These are phyloP conservation scores for Dipodomys stephensi DNA, from an alignment of 2,113 vertebrate genomes.

Conservation along the genomic window DNA sequence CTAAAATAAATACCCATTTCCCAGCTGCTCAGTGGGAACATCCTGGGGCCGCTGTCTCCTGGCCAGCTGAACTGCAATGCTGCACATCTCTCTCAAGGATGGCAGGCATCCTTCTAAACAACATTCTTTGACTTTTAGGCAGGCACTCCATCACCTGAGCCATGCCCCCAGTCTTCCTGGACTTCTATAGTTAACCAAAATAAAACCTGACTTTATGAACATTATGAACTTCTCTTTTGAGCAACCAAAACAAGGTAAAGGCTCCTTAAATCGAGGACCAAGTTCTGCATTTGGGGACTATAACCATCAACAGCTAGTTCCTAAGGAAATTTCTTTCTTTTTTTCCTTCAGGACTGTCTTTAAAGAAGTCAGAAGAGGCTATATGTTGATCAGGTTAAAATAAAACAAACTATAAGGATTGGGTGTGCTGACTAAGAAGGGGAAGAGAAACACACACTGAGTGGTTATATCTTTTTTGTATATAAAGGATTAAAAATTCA, in stretches of 20 bases:
- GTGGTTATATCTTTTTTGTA: constrained; percentile 72
- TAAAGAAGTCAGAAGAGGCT: constrained; percentile 51
- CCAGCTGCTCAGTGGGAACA: neutral
- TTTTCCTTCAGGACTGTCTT: constrained; percentile 56
- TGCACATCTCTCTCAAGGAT: constrained; percentile 28
- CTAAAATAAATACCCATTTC: neutral
- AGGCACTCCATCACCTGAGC: too few relatives aligned
- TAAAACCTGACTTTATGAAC: constrained; percentile 24
- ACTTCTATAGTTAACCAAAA: constrained; percentile 29
- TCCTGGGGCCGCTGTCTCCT: neutral
- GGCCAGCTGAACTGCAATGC: neutral
- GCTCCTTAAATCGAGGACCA: constrained; percentile 38
- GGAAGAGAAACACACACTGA: constrained; percentile 82
- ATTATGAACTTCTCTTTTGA: constrained; percentile 53
- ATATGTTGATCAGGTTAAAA: constrained; percentile 35
- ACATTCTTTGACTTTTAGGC: neutral
- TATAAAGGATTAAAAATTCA: constrained; percentile 76
- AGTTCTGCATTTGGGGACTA: constrained; percentile 53
- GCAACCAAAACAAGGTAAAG: constrained; percentile 54
- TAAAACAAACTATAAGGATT: constrained; percentile 41
- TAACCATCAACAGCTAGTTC: constrained; percentile 50
- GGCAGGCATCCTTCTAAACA: constrained; percentile 7
- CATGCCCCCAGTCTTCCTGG: neutral
- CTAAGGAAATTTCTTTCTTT: neutral
- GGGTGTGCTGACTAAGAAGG: constrained; percentile 69